Evolutionary conservation across 2,797 vertebrate genomes (phyloP).

Genomic region (Chelonia mydas): DNA sequence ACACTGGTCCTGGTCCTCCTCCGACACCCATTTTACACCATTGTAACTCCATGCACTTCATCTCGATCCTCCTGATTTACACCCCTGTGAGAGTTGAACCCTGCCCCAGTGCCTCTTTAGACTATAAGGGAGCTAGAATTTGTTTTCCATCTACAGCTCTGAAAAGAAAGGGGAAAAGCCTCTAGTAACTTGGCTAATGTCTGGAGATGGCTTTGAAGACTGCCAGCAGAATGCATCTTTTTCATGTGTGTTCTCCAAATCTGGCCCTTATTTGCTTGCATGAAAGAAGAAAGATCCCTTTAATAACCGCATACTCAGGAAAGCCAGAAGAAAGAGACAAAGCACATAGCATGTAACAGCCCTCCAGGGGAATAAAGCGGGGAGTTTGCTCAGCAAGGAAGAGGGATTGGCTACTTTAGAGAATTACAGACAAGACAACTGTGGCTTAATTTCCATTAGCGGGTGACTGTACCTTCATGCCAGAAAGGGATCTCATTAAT

Average conservation of each 20-base stretch:
- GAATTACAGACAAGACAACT: slow-evolving; percentile 66
- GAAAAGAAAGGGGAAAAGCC: background rate
- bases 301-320: slow-evolving; percentile 53
- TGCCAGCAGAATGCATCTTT: background rate
- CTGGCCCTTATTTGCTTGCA: slow-evolving; percentile 66
- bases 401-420: slow-evolving; percentile 46
- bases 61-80: background rate
- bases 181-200: background rate
- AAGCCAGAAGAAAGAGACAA: slow-evolving; percentile 66
- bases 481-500: slow-evolving; percentile 21
- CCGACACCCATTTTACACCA: background rate
- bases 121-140: too few relatives aligned
- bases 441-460: slow-evolving; percentile 58
- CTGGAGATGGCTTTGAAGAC: background rate
- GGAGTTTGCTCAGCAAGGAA: slow-evolving; percentile 17
- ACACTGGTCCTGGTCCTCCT: background rate
- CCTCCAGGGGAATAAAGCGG: slow-evolving; percentile 28
- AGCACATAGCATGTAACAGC: background rate
- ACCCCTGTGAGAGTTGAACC: background rate
- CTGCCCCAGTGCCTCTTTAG: background rate
- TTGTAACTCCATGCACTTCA: background rate
- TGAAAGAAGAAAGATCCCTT: slow-evolving; percentile 46
- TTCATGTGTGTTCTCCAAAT: slow-evolving; percentile 55
- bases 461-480: slow-evolving; percentile 21
- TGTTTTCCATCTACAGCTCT: background rate